phyloP scores from a whole-genome alignment of 1,140 invertebrate species.

The Papilio polytes region DNA sequence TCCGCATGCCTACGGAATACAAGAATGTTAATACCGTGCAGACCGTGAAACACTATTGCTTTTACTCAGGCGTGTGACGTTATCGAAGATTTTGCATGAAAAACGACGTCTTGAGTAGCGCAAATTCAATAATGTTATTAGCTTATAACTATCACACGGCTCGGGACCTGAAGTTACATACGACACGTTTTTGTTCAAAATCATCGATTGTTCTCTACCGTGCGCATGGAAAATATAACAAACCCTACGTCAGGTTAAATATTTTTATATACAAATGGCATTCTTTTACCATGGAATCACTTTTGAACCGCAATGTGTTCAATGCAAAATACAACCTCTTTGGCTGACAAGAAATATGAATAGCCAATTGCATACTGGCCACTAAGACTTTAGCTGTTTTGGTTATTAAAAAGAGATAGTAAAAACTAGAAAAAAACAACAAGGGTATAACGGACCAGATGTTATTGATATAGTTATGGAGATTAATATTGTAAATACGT shows the following conservation, averaged over 20 bases:
- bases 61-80: conserved; percentile 36
- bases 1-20: conserved; percentile 4
- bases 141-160: conserved; percentile 23
- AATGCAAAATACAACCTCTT: too few relatives aligned
- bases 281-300: conserved; percentile 25
- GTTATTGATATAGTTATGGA: too few relatives aligned
- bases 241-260: not conserved
- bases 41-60: conserved; percentile 32
- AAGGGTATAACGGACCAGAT: too few relatives aligned
- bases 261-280: conserved; percentile 19
- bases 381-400: too few relatives aligned
- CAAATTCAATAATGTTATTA: conserved; percentile 36
- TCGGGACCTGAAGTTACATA: not conserved
- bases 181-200: conserved; percentile 21
- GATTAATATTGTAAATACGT: too few relatives aligned
- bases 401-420: too few relatives aligned
- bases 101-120: conserved; percentile 8
- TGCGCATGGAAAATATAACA: conserved; percentile 13
- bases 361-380: too few relatives aligned
- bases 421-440: too few relatives aligned
- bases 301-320: conserved; percentile 20
- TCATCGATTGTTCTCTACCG: conserved; percentile 32
- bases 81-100: conserved; percentile 26
- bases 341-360: too few relatives aligned
- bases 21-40: conserved; percentile 32